Conservation (phyloP, 2,113 vertebrate species). For the Myiozetetes cayanensis region DNA sequence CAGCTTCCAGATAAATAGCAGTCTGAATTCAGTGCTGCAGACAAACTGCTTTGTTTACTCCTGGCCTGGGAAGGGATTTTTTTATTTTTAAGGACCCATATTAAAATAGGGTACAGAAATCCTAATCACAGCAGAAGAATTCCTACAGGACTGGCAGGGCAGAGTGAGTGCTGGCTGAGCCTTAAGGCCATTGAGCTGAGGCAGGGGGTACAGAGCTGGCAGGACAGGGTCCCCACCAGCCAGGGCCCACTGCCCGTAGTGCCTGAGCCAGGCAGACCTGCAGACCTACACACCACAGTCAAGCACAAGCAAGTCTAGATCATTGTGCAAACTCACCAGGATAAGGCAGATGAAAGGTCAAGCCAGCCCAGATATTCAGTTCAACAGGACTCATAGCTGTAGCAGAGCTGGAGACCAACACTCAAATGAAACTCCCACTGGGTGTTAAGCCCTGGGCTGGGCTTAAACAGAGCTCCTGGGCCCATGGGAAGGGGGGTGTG, state of each 20-base stretch:
- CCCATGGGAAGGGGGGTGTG: background rate
- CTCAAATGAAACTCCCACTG: accelerated
- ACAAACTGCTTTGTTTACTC: background rate
- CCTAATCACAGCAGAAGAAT: background rate
- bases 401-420: accelerated
- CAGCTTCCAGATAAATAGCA: background rate
- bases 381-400: accelerated
- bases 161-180: background rate
- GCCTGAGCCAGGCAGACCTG: background rate
- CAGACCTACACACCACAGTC: accelerated
- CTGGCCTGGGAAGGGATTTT: background rate
- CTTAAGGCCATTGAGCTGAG: background rate
- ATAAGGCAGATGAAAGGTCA: background rate
- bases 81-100: background rate
- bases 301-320: accelerated
- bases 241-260: background rate
- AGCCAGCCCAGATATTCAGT: accelerated
- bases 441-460: background rate
- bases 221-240: background rate
- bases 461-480: background rate
- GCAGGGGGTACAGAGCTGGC: too few species aligned
- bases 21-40: background rate
- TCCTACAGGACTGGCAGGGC: background rate
- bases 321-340: background rate
- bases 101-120: background rate